Evolutionary conservation across 2,888 invertebrate species (phyloP), one percentile per base, ranked within the genome.

Genomic region (Folsomia manolachei): DNA sequence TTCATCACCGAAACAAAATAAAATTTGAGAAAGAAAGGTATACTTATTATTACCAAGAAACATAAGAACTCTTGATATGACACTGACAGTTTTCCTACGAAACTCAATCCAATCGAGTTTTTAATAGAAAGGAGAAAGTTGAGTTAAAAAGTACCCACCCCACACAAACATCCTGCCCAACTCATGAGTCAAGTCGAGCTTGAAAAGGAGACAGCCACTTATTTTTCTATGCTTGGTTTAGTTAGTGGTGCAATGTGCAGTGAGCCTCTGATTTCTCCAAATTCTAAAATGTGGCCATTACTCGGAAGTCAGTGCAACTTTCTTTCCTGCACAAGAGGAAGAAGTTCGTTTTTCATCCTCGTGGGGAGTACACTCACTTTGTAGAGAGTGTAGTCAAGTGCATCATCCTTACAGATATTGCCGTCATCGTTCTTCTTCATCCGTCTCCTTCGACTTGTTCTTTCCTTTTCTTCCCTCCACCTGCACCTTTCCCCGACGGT

Each of bases 331-430:
- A 4, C 39, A 39, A 39, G 39, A 14, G n/a, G n/a, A n/a, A n/a
- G n/a, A n/a, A n/a, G n/a, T n/a, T n/a, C n/a, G n/a, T n/a, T 39
- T 39, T 14, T 39, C 39, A 39, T 39, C n/a, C n/a, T n/a, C n/a
- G n/a, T n/a, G n/a, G n/a, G n/a, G n/a, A n/a, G 39, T 14, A 39
- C 39, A 39, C 39, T 4, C 39, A 39, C 56, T 4, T n/a, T 7
- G 56, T 19, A 56, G 18, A 19, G 56, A 56, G 56, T 56, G 56
- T 39, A 56, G 56, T n/a, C 56, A 56, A 56, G 56, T 56, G 56
- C 56, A 56, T 56, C 56, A 19, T 56, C 56, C 56, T 56, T 56
- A n/a, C n/a, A n/a, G n/a, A n/a, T n/a, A 56, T 56, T 56, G 56
- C 56, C 39, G 39, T 39, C 39, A 39, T 39, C 39, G 39, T 39